Evolutionary conservation across 1,140 invertebrate species (phyloP), one percentile per base, ranked within the genome.

Genomic region (Bursaphelenchus mucronatus): DNA sequence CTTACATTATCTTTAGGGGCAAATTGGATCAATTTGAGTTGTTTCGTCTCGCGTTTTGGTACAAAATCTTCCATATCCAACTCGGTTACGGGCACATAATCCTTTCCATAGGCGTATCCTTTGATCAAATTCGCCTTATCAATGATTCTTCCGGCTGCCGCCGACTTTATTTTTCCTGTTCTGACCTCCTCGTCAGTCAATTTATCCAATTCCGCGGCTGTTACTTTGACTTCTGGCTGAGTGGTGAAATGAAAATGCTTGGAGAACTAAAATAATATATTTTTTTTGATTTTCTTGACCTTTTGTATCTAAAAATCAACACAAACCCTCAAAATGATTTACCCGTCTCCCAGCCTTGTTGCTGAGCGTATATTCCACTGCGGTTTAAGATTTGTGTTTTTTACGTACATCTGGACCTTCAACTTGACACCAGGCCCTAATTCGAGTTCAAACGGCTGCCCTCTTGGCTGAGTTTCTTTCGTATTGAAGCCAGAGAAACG

Each of bases 121-220:
- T 59, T 59, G 57, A 59, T 59, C 13, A 59, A 43, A 44, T 59
- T 39, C 11, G 13, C 57, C 19, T 50, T 45, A 11, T 59, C 57
- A 3, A 59, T 3, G 21, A 43, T 39, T 39, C 30, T 1, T 39
- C 45, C 10, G 6, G 13, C 40, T 39, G 13, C 1, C 10, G 19
- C 21, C 57, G 41, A 44, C 40, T 39, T 45, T 39, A 59, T 44
- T 1, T 50, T 13, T 1, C 40, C 40, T 11, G 13, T 50, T 13
- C 11, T 13, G 41, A 59, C 11, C 41, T 59, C 57, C 13, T 39
- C 10, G 57, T 59, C 57, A 5, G 13, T 11, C 41, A 59, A 44
- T 11, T n/a, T 17, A 9, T 59, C 57, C 11, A 59, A 39, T n/a
- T 59, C 57, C 11, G 41, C 63, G 3, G 19, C 61, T 61, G 30